These are phyloP conservation scores for Alectoris magna DNA, from an alignment of 2,797 vertebrate species.

Conservation along the genomic window DNA sequence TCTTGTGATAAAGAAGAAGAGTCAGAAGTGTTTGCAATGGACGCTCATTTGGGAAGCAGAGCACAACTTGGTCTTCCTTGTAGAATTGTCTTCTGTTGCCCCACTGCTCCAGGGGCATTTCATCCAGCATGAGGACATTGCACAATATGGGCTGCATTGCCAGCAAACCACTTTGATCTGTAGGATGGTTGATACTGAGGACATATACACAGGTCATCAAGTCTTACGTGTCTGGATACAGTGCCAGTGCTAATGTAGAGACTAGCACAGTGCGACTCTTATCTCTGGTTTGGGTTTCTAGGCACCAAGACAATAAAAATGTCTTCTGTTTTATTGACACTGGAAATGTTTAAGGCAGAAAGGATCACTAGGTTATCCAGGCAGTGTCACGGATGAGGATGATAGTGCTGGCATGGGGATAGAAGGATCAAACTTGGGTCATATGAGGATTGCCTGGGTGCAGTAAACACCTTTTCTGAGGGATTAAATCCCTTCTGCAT, in stretches of 20 bases:
- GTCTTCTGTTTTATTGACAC: neutral
- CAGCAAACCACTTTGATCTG: neutral
- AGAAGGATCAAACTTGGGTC: neutral
- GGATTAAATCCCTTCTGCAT: neutral
- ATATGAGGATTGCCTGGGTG: neutral
- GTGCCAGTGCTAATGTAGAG: accelerated
- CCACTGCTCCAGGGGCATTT: accelerated
- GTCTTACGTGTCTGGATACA: accelerated
- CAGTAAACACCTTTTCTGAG: neutral
- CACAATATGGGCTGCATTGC: neutral
- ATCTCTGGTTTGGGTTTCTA: neutral
- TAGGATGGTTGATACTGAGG: neutral
- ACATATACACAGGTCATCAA: accelerated
- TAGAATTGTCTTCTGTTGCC: neutral
- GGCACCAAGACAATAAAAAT: neutral
- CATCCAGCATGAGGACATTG: neutral
- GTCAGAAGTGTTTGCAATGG: neutral
- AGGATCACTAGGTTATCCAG: neutral
- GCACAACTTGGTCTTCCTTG: neutral
- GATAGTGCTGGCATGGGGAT: neutral
- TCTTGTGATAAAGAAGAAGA: neutral
- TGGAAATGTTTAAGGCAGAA: neutral
- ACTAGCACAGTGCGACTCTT: neutral
- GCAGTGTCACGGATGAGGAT: neutral
- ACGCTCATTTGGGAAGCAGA: neutral